Evolutionary conservation across 2,113 vertebrate genomes (phyloP), one percentile per base, ranked within the genome.

Genomic region (Diphyllodes magnificus): DNA sequence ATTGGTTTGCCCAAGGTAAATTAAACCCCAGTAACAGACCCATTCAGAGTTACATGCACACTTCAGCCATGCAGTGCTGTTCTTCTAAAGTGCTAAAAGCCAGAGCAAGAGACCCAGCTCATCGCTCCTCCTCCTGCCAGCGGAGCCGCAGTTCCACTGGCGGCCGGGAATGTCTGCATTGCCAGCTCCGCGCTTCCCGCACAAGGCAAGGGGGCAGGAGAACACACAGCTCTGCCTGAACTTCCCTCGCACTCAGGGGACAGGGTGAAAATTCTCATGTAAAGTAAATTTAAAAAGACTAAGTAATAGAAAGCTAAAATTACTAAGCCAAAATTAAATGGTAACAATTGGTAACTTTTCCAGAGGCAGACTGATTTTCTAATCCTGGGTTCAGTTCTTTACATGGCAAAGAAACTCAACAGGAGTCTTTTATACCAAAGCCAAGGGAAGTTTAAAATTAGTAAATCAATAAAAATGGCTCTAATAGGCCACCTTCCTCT

Each of bases 61-160:
- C 27, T 83, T 39, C 21, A 86, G 25, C n/a, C 33, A 13, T 0
- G 4, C 28, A 50, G 66, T 10, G 49, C 23, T 35, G 27, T 0
- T 87, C 45, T 20, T 0, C 1, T 28, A 0, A 75, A 78, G 44
- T 14, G 59, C 37, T 47, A 33, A 31, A 85, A 79, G 44, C 31
- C 78, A 79, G 47, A 19, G 6, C 16, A 68, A 57, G 3, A 3
- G n/a, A 31, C 16, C 5, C 49, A 47, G 49, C 23, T 47, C 13
- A 3, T 1, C 1, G 0, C 23, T 84, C 9, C 31, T 60, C 2
- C 44, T 33, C 21, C 19, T 65, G 14, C 45, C 10, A 0, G 13
- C 16, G 23, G 27, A 33, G 57, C 44, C 35, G 53, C 61, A 88
- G 30, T 8, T 73, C n/a, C 75, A 5, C 5, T 4, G 16, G 27